These are phyloP conservation scores for Orthosia cruda DNA, from an alignment of 2,888 invertebrate genomes.

Conservation along the genomic window DNA sequence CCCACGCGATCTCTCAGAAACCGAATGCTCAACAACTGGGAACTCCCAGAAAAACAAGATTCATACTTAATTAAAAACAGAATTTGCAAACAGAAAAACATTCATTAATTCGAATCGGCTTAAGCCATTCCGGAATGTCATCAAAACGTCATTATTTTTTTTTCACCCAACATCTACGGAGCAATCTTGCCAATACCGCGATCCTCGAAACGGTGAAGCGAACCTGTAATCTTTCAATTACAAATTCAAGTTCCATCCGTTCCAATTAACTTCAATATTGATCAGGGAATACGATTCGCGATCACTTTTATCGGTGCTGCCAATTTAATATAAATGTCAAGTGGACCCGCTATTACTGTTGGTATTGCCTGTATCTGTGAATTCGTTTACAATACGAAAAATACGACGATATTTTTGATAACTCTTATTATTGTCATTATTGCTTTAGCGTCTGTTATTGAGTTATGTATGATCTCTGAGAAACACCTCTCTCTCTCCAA, in stretches of 20 bases:
- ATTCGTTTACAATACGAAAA: conserved; percentile 49
- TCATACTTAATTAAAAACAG: conserved; percentile 34
- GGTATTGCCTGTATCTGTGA: conserved; percentile 49
- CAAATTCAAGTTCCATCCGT: conserved; percentile 86
- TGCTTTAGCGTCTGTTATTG: background rate
- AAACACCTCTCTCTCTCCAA: background rate
- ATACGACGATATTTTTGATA: conserved; percentile 26
- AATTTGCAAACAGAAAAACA: conserved; percentile 32
- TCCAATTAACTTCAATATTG: conserved; percentile 88
- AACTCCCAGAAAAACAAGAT: background rate
- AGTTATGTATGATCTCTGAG: background rate
- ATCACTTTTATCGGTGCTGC: conserved; percentile 76
- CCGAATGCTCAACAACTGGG: background rate
- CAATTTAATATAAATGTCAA: conserved; percentile 78
- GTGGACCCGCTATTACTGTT: conserved; percentile 49
- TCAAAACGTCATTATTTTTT: conserved; percentile 65
- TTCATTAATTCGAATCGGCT: conserved; percentile 38
- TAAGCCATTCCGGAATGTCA: conserved; percentile 47
- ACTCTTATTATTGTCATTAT: conserved; percentile 9
- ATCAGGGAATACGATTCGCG: conserved; percentile 78
- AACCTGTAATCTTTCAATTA: conserved; percentile 87
- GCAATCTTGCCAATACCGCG: conserved; percentile 72
- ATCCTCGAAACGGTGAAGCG: conserved; percentile 73
- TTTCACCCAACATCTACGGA: conserved; percentile 54
- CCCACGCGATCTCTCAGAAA: background rate